These are phyloP conservation scores for Orussus abietinus DNA, from an alignment of 1,140 invertebrate genomes.

Conservation along the genomic window DNA sequence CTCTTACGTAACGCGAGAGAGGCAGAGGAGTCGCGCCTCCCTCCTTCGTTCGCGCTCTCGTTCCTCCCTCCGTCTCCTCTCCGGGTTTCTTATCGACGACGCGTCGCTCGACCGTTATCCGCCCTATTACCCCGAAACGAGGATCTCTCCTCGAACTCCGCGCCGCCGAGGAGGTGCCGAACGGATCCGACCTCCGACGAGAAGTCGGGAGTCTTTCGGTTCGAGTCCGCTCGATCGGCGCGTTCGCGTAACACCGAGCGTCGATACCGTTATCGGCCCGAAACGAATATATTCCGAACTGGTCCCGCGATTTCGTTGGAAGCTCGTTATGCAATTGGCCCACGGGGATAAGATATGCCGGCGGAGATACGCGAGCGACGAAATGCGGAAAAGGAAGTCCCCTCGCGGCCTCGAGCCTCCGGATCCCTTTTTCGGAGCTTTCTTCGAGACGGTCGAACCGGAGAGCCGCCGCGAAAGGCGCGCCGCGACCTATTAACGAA, in stretches of 20 bases:
- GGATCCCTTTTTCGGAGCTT: too few species aligned
- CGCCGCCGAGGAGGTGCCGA: conserved; percentile 15
- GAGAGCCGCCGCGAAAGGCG: too few species aligned
- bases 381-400: too few species aligned
- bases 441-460: too few species aligned
- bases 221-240: conserved; percentile 26
- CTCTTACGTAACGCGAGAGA: too few species aligned
- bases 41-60: conserved; percentile 2
- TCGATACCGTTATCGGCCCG: conserved; percentile 43
- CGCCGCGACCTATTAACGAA: too few species aligned
- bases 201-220: conserved; percentile 10
- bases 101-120: conserved; percentile 31
- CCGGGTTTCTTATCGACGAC: conserved; percentile 13
- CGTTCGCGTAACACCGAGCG: conserved; percentile 29
- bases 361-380: too few species aligned
- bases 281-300: conserved; percentile 32
- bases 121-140: conserved; percentile 35
- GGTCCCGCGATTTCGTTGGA: conserved; percentile 31
- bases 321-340: conserved; percentile 21
- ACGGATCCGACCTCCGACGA: background rate
- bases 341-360: too few species aligned
- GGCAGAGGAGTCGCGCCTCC: too few species aligned
- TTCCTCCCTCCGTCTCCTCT: conserved; percentile 3
- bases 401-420: background rate
- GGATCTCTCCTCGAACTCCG: conserved; percentile 29